A percentile compares a stretch with the other conserved stretches of the same genome.
These are phyloP conservation scores for Chitala chitala DNA, from an alignment of 2,113 vertebrate genomes.

Conservation along the genomic window DNA sequence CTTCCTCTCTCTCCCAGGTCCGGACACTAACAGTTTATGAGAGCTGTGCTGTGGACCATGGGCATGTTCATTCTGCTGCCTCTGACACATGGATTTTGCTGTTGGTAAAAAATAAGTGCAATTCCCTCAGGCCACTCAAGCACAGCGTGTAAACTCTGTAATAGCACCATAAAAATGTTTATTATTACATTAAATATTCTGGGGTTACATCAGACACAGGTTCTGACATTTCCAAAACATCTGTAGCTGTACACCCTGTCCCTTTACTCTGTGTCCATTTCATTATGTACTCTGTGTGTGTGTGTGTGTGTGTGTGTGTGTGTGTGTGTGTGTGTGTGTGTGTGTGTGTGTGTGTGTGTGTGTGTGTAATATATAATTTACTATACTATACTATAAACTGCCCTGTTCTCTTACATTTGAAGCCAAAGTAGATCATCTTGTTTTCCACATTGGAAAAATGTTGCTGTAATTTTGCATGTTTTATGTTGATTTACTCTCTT, in stretches of 20 bases:
- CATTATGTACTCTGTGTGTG: no score
- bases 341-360: no score
- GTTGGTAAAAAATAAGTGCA: no score
- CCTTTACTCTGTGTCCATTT: no score
- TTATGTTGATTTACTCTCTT: neutral
- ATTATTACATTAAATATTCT: neutral
- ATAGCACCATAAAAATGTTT: neutral
- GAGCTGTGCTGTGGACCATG: no score
- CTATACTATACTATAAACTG: neutral
- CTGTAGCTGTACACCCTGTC: neutral
- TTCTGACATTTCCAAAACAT: neutral
- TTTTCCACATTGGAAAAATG: neutral
- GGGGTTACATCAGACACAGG: neutral
- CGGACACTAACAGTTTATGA: no score
- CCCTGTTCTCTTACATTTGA: neutral
- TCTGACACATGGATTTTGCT: no score
- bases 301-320: no score
- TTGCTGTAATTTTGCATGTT: constrained; percentile 6
- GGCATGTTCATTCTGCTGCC: no score
- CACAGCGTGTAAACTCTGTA: no score
- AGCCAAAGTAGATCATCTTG: neutral
- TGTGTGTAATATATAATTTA: neutral
- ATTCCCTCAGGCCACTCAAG: neutral
- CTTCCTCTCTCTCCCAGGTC: no score
- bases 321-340: no score